Conservation (phyloP, 2,888 invertebrate species). For the Nineta flava region DNA sequence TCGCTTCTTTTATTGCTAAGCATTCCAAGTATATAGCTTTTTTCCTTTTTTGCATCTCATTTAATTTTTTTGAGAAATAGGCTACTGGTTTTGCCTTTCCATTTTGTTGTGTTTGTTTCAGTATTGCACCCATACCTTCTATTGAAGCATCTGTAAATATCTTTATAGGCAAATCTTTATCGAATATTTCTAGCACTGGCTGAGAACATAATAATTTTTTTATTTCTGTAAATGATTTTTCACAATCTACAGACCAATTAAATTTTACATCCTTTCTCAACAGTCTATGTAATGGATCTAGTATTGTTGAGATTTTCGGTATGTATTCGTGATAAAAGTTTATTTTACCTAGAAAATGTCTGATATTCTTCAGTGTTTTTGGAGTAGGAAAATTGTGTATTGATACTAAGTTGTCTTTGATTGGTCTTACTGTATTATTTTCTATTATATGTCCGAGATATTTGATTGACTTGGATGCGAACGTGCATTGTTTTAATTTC, state of each 20-base stretch:
- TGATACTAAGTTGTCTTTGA: slow-evolving; percentile 9
- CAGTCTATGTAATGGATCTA: slow-evolving; percentile 7
- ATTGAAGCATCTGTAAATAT: slow-evolving; percentile 10
- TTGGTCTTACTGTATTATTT: slow-evolving; percentile 7
- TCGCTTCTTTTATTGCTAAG: not conserved
- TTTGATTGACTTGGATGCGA: slow-evolving; percentile 7
- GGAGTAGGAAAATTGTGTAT: slow-evolving; percentile 9
- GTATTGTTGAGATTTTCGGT: too few species aligned
- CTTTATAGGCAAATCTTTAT: slow-evolving; percentile 10
- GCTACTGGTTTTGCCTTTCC: too few species aligned
- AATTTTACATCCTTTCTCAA: not conserved
- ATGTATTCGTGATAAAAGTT: too few species aligned
- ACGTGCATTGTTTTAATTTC: slow-evolving; percentile 8
- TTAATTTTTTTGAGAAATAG: too few species aligned
- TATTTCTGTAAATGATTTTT: slow-evolving; percentile 6
- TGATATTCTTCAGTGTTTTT: slow-evolving; percentile 10
- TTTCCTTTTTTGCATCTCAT: too few species aligned
- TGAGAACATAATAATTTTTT: slow-evolving; percentile 10
- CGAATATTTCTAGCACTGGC: slow-evolving; percentile 11
- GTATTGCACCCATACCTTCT: too few species aligned
- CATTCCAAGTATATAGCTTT: not conserved
- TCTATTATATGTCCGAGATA: slow-evolving; percentile 10
- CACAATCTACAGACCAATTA: slow-evolving; percentile 2
- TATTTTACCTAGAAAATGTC: slow-evolving; percentile 11
- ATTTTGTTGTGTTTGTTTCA: too few species aligned